Percentiles rank a stretch among this genome's conserved stretches.
Conservation (phyloP, 2,113 vertebrate species). For the Symphodus melops region DNA sequence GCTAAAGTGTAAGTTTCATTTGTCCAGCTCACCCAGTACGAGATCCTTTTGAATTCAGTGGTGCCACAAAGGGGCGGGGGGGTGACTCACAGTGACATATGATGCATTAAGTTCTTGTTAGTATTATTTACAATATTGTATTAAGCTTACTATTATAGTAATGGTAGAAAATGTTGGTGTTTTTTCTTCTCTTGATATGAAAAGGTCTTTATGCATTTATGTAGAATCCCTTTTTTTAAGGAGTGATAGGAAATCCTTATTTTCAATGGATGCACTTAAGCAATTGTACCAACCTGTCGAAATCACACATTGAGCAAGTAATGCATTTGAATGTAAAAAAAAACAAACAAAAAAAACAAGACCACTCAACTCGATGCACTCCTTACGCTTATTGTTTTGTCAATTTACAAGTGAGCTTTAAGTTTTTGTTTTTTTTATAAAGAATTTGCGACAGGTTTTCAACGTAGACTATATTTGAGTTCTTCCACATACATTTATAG, state of each 20-base stretch:
- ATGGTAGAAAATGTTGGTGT: constrained; percentile 73
- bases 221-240: constrained; percentile 77
- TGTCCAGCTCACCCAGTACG: constrained; percentile 57
- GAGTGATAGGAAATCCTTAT: constrained; percentile 83
- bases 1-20: constrained; percentile 74
- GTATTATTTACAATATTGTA: constrained; percentile 79
- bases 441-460: constrained; percentile 73
- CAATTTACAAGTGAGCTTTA: constrained; percentile 80
- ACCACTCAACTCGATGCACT: constrained; percentile 76
- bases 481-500: constrained; percentile 86
- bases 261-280: constrained; percentile 83
- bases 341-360: constrained; percentile 34
- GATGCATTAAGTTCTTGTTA: constrained; percentile 73
- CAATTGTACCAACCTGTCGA: constrained; percentile 79
- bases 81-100: constrained; percentile 58
- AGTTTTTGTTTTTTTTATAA: constrained; percentile 74
- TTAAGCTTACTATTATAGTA: constrained; percentile 76
- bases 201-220: constrained; percentile 81
- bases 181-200: constrained; percentile 77
- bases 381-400: constrained; percentile 73
- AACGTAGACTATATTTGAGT: constrained; percentile 80
- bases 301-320: constrained; percentile 78
- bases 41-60: constrained; percentile 44
- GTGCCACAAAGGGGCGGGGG: constrained; percentile 35
- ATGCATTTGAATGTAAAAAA: constrained; percentile 84